Percentiles rank a stretch among this genome's conserved stretches.
phyloP scores from a whole-genome alignment of 2,797 vertebrate genomes.

The Bradypodion pumilum region DNA sequence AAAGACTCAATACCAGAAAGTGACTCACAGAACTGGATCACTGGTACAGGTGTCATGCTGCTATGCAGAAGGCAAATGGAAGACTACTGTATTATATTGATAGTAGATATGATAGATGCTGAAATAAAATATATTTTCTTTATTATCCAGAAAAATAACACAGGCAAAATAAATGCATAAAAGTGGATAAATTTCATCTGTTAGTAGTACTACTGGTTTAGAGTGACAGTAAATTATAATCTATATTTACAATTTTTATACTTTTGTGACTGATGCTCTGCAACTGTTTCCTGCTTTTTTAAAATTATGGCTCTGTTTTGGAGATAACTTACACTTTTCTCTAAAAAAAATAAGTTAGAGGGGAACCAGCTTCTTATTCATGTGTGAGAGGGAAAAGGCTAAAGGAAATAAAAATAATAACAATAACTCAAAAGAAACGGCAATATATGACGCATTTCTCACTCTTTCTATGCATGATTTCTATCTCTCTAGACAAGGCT shows the following conservation, averaged over 20 bases:
- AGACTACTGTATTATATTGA: no score
- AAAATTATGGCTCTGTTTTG: constrained; percentile 61
- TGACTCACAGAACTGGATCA: no score
- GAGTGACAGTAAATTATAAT: constrained; percentile 74
- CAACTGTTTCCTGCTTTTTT: constrained; percentile 56
- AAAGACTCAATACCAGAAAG: no score
- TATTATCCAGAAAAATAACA: constrained; percentile 77
- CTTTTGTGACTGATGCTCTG: constrained; percentile 68
- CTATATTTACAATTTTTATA: constrained; percentile 69
- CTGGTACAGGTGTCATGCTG: no score
- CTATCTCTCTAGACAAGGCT: constrained; percentile 29
- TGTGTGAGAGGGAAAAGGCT: constrained; percentile 23
- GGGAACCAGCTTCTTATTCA: constrained; percentile 36
- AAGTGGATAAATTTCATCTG: constrained; percentile 75
- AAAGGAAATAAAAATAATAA: background rate
- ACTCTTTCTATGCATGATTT: constrained; percentile 56
- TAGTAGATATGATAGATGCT: constrained; percentile 72
- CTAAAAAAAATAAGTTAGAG: constrained; percentile 69
- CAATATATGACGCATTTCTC: constrained; percentile 61
- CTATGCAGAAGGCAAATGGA: no score
- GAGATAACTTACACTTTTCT: constrained; percentile 70
- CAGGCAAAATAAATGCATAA: constrained; percentile 78
- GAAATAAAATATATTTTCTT: constrained; percentile 76
- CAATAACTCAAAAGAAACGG: constrained; percentile 51
- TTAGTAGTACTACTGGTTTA: constrained; percentile 74